Evolutionary conservation across 1,140 invertebrate genomes (phyloP), one percentile per base, ranked within the genome.

Genomic region (Neuroterus valhalla): DNA sequence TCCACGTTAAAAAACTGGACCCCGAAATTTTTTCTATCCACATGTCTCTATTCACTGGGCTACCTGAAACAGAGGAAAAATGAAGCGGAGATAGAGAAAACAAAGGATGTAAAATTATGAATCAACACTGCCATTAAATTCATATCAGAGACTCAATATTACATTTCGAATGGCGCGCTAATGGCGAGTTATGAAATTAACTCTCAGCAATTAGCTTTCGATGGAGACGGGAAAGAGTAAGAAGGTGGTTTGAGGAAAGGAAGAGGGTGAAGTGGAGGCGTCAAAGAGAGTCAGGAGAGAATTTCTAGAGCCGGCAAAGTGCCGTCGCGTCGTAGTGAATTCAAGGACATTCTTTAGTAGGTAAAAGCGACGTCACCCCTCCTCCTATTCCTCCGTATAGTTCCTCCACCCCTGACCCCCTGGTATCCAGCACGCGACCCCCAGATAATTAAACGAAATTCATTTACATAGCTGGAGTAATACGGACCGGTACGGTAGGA

Each of bases 391-490:
- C 72, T 68, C 72, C 70, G 66, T 48, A 70, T 31, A 69, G 38
- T 69, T 45, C 67, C 74, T 73, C 31, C 48, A 26, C 66, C 23
- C 15, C 62, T 62, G 23, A 43, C 42, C 68, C 55, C 69, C 71
- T 55, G 31, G 52, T 70, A 66, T 43, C 72, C 21, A 52, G 74
- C 42, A 74, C 38, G 38, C 67, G 66, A 70, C 67, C 67, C 42
- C 45, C 80, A 76, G 81, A 83, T 82, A 89, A 89, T 88, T 89
- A 88, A 88, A 89, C 88, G 86, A 89, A 89, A 88, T 89, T 89
- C 88, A 89, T 89, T 89, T 89, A 88, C 88, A 89, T 89, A 89
- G 86, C 86, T 88, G 76, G 76, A 82, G 87, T 89, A 89, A 89
- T 88, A 87, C 85, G 81, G 78, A 77, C 55, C 42, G 48, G 62